Conservation (phyloP, 2,888 invertebrate species). For the Drosophila borborema region DNA sequence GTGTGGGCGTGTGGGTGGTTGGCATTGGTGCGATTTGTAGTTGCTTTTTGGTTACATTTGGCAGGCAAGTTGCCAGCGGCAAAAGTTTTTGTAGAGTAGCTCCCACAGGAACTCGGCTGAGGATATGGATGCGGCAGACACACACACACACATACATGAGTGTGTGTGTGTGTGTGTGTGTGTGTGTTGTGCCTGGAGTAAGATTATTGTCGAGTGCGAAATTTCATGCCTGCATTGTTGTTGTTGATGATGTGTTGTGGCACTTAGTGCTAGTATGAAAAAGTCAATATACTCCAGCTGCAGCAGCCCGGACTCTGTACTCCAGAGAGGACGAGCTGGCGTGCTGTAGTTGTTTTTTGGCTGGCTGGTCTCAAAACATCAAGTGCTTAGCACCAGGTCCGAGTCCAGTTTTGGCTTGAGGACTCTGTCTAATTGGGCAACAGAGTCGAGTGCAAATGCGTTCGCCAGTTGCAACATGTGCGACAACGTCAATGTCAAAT, state of each 20-base stretch:
- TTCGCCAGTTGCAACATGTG: constrained; percentile 72
- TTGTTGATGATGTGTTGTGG: constrained; percentile 63
- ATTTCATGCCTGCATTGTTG: constrained; percentile 70
- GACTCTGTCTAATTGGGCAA: constrained; percentile 53
- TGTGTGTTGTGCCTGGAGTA: constrained; percentile 52
- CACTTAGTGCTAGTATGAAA: constrained; percentile 60
- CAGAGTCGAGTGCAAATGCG: constrained; percentile 39
- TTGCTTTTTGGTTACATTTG: constrained; percentile 74
- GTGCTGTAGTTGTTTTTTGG: constrained; percentile 13
- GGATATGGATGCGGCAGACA: constrained; percentile 22
- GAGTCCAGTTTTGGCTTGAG: not conserved
- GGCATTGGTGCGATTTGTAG: constrained; percentile 67
- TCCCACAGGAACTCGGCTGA: constrained; percentile 66
- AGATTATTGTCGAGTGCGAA: constrained; percentile 76
- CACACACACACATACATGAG: constrained; percentile 24
- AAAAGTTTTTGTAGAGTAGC: constrained; percentile 65
- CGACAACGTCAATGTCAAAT: constrained; percentile 57
- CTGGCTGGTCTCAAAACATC: constrained; percentile 33
- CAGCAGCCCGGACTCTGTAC: constrained; percentile 5
- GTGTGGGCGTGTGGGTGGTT: constrained; percentile 1
- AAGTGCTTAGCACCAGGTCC: constrained; percentile 38
- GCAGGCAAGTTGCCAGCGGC: constrained; percentile 52
- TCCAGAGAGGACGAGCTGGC: not conserved
- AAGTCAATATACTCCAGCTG: constrained; percentile 57
- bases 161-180: constrained; percentile 34